These are phyloP conservation scores for Dallia pectoralis DNA, from an alignment of 2,797 vertebrate genomes.

Conservation along the genomic window DNA sequence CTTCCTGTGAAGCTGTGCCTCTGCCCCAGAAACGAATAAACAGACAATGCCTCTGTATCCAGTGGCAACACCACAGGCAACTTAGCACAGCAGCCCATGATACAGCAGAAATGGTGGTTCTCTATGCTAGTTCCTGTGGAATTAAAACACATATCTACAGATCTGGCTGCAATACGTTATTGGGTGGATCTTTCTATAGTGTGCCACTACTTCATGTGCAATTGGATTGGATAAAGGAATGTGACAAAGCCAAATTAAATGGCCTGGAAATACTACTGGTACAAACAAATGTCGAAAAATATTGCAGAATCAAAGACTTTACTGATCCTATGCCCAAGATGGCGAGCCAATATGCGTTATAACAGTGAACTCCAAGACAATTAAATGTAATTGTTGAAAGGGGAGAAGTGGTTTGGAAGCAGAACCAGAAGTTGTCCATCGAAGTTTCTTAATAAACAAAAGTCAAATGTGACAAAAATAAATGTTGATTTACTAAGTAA, in stretches of 20 bases:
- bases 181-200: slow-evolving; percentile 5
- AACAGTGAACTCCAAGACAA: slow-evolving; percentile 11
- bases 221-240: slow-evolving; percentile 3
- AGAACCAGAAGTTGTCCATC: neutral
- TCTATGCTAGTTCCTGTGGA: slow-evolving; percentile 16
- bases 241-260: slow-evolving; percentile 16
- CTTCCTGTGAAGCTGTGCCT: neutral
- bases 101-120: slow-evolving; percentile 20
- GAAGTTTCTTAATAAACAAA: neutral
- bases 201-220: slow-evolving; percentile 20
- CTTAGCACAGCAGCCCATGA: slow-evolving; percentile 11
- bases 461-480: neutral
- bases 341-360: slow-evolving; percentile 13
- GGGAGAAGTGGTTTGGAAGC: neutral
- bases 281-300: slow-evolving; percentile 14
- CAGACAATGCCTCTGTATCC: neutral
- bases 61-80: neutral
- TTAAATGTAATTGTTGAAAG: neutral
- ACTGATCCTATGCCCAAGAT: slow-evolving; percentile 1
- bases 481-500: neutral
- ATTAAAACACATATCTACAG: slow-evolving; percentile 15
- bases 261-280: slow-evolving; percentile 16
- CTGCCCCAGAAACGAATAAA: neutral
- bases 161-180: slow-evolving; percentile 17
- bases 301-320: slow-evolving; percentile 13